A percentile compares a stretch with the other conserved stretches of the same genome.
phyloP scores from a whole-genome alignment of 1,140 invertebrate genomes.

The Neuroterus valhalla region DNA sequence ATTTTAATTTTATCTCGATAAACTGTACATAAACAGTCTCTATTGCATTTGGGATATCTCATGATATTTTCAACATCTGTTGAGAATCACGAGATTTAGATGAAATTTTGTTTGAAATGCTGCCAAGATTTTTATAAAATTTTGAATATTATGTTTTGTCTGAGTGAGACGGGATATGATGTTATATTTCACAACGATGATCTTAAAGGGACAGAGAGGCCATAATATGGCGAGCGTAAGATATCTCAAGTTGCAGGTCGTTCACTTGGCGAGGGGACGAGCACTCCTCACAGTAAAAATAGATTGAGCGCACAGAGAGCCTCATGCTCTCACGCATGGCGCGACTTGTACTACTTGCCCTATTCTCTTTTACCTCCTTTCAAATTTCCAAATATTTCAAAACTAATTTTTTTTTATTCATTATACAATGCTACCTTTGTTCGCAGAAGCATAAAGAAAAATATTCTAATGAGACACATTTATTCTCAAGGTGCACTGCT shows the following conservation, averaged over 20 bases:
- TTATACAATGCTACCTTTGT: neutral
- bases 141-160: too few species aligned
- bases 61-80: too few species aligned
- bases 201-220: constrained; percentile 29
- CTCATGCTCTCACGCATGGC: constrained; percentile 62
- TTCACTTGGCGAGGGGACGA: constrained; percentile 73
- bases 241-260: constrained; percentile 74
- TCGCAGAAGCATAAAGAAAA: neutral
- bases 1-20: too few species aligned
- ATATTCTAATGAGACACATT: neutral
- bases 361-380: constrained; percentile 15
- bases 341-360: constrained; percentile 27
- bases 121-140: too few species aligned
- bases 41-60: too few species aligned
- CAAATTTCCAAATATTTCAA: neutral
- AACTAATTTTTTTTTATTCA: neutral
- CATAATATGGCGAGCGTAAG: constrained; percentile 47
- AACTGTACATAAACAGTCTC: too few species aligned
- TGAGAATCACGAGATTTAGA: too few species aligned
- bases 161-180: neutral
- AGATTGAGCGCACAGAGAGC: constrained; percentile 69
- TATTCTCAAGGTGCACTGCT: too few species aligned
- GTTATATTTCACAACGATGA: constrained; percentile 10
- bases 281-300: constrained; percentile 65
- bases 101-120: too few species aligned